Base-by-base conservation (phyloP, 1,140 invertebrate genomes). In the Kradibia gibbosae region DNA sequence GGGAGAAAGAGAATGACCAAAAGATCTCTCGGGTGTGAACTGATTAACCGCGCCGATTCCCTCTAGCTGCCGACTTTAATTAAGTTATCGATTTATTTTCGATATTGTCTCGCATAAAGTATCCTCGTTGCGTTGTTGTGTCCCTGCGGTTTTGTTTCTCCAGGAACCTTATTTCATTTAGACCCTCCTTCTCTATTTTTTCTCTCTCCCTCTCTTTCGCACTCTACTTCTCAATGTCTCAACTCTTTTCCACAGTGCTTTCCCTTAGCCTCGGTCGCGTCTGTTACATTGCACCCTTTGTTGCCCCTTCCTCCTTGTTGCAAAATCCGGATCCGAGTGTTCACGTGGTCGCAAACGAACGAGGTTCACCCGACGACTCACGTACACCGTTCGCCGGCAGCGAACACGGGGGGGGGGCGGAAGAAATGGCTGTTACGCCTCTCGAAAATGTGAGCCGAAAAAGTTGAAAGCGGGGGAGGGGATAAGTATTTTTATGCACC, bases 81-180 rank as follows among this genome's bases (percentile, higher is more conserved):
- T 89, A 88, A 89, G 86, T 89, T 88, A 89, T 87, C 88, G 85
- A 88, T 90, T 90, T 90, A 87, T 89, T 90, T 88, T 88, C 87
- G 84, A 81, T 85, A 88, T 88, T 87, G 85, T 85, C 81, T 81
- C 77, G 80, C 81, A 84, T 85, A 85, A 87, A 86, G 83, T 83
- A 80, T 57, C 65, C 73, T 39, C 55, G 57, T 39, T 20, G 42
- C 75, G 81, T 73, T 70, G 80, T 82, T 78, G 62, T 31, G 71
- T 50, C 42, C 39, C 42, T 11, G 70, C 1, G n/a, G 42, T 71
- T 71, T 71, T 71, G 70, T 48, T 39, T 20, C 15, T 34, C 34
- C 11, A 31, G 36, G 1, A 4, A 39, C 36, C 20, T 67, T 39
- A n/a, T n/a, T 65, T 36, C 22, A 20, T 36, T 15, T 3, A 15